These are phyloP conservation scores for Hypena proboscidalis DNA, from an alignment of 2,888 invertebrate species.

Conservation along the genomic window DNA sequence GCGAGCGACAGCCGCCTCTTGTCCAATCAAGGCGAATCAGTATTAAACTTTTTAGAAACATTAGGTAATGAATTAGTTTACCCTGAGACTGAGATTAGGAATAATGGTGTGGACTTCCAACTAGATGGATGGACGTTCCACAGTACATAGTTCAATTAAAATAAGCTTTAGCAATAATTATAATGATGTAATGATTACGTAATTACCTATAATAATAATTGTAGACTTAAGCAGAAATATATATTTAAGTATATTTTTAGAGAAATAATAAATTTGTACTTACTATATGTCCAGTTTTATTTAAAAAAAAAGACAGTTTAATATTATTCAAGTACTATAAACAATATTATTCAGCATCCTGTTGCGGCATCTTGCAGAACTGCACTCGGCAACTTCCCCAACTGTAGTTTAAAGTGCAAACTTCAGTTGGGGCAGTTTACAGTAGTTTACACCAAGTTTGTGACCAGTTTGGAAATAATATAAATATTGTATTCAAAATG, in stretches of 20 bases:
- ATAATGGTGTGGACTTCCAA: constrained; percentile 72
- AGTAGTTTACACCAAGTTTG: no score
- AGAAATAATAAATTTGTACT: constrained; percentile 44
- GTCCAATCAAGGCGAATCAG: constrained; percentile 63
- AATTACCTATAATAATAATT: constrained; percentile 24
- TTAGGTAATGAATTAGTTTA: constrained; percentile 72
- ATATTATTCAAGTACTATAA: no score
- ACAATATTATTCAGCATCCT: no score
- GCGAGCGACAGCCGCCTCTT: constrained; percentile 33
- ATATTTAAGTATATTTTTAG: constrained; percentile 43
- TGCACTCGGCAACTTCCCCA: no score
- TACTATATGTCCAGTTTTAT: constrained; percentile 32
- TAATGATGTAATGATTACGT: constrained; percentile 28
- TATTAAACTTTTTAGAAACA: constrained; percentile 75
- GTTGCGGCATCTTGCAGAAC: no score
- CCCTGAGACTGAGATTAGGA: constrained; percentile 75
- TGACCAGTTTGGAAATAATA: no score
- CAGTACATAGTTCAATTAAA: constrained; percentile 55
- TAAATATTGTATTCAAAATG: no score
- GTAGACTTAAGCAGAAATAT: constrained; percentile 17
- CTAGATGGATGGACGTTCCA: constrained; percentile 77
- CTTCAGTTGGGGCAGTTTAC: no score
- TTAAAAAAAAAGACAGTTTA: constrained; percentile 16
- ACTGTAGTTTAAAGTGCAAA: no score
- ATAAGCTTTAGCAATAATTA: constrained; percentile 26